Conservation (phyloP, 1,140 invertebrate genomes). For the Cyclina sinensis region DNA sequence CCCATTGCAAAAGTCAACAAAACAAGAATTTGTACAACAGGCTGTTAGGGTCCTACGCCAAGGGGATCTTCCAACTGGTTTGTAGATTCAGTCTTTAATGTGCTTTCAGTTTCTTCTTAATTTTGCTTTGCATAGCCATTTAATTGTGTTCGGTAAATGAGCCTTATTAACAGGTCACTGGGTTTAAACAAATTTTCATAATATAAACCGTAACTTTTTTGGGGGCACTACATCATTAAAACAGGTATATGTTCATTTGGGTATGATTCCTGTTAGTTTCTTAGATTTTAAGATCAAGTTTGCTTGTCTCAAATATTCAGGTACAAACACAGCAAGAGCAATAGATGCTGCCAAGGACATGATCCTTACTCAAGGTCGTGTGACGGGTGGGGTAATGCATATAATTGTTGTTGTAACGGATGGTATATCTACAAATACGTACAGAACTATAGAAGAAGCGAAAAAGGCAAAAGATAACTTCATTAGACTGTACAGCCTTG, state of each 20-base stretch:
- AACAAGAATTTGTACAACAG: background rate
- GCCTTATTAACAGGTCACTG: too few species aligned
- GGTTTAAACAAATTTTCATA: too few species aligned
- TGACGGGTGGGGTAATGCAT: background rate
- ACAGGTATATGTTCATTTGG: too few species aligned
- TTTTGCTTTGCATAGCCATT: too few species aligned
- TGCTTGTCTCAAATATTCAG: background rate
- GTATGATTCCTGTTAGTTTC: too few species aligned
- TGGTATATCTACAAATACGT: conserved; percentile 11
- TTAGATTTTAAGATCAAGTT: too few species aligned
- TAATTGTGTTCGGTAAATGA: too few species aligned
- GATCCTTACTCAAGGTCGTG: background rate
- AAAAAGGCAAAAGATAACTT: conserved; percentile 20
- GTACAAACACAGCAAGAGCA: conserved; percentile 40
- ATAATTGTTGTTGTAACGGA: conserved; percentile 19
- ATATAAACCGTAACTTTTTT: too few species aligned
- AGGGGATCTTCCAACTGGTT: conserved; percentile 4
- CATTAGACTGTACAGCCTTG: background rate
- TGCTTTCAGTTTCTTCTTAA: too few species aligned
- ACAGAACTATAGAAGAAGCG: background rate
- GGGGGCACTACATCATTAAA: too few species aligned
- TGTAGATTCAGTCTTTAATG: too few species aligned
- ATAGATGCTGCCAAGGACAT: conserved; percentile 14
- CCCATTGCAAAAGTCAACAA: background rate
- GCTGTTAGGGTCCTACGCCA: background rate